phyloP scores from a whole-genome alignment of 2,113 vertebrate genomes.

The Semnornis frantzii region DNA sequence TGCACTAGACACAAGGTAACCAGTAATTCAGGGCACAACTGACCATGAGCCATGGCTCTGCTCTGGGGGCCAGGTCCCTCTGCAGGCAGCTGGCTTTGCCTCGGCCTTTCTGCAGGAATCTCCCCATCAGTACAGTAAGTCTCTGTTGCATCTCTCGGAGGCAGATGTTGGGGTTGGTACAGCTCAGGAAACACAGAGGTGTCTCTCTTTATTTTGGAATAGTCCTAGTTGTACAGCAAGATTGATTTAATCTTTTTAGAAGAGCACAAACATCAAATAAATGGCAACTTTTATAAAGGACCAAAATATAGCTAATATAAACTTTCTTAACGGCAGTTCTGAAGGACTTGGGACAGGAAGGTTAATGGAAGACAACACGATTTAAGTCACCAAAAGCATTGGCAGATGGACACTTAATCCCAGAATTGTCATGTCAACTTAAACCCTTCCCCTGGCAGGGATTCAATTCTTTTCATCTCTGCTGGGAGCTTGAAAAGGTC shows the following conservation, averaged over 20 bases:
- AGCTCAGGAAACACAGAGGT: neutral
- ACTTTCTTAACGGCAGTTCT: neutral
- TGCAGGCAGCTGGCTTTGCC: neutral
- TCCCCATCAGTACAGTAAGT: neutral
- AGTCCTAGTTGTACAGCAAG: neutral
- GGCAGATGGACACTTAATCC: slow-evolving; percentile 44
- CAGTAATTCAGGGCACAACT: neutral
- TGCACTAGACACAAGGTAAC: neutral
- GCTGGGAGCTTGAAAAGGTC: slow-evolving; percentile 57
- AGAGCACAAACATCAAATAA: neutral
- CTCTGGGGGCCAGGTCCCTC: accelerated
- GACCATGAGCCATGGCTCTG: neutral
- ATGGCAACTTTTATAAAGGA: neutral
- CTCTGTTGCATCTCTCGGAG: neutral
- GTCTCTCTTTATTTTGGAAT: neutral
- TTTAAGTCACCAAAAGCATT: slow-evolving; percentile 9
- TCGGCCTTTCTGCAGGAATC: neutral
- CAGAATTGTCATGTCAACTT: slow-evolving; percentile 53
- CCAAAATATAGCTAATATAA: neutral
- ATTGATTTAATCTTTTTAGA: neutral
- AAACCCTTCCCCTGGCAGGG: slow-evolving; percentile 30
- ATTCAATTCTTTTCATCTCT: slow-evolving; percentile 55
- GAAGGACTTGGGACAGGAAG: neutral
- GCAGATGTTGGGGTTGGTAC: accelerated
- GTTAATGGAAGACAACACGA: neutral